Base-by-base conservation (phyloP, 2,888 invertebrate genomes). In the Philaethria dido region DNA sequence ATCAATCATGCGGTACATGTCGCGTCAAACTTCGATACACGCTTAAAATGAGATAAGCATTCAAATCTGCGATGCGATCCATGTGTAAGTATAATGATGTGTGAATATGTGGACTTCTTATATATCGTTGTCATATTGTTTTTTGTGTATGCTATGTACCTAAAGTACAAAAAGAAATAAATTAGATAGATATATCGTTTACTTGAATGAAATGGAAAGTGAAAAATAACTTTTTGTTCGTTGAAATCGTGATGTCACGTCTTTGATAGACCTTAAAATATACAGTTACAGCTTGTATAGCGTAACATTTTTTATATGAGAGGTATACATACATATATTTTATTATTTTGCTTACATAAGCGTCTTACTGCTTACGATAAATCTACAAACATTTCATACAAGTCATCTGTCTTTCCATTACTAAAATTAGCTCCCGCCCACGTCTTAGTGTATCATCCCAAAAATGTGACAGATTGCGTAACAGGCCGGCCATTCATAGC, bases 391-490 rank as follows among this genome's bases (percentile, higher is more conserved):
- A 45, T 25, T 33, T 45, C 13, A 29, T 42, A 29, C 36, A 18
- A 57, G n/a, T 45, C 59, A 47, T 52, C 42, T 59, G 60, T 62
- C 66, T 59, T 70, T 75, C 80, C 80, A 83, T 85, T 83, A 82
- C 74, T 67, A 62, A 77, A 76, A 80, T 81, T 79, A 78, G 65
- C 72, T 73, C 73, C 69, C 72, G 75, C 78, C 76, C 73, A 74
- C 73, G 71, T 72, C 69, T 71, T 74, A 69, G 74, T 68, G 78
- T 72, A 76, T 76, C 78, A 80, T 82, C 78, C 80, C 80, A 84
- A 85, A 89, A 89, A 88, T 84, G 85, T 86, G 89, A 89, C 92
- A 92, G 90, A 92, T 92, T 92, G 92, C 80, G 79, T 88, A 92
- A 90, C 88, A 89, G 86, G 79, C 79, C 73, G 76, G 78, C 85